Evolutionary conservation across 2,113 vertebrate genomes (phyloP), one percentile per base, ranked within the genome.

Genomic region (Phocoena sinus): DNA sequence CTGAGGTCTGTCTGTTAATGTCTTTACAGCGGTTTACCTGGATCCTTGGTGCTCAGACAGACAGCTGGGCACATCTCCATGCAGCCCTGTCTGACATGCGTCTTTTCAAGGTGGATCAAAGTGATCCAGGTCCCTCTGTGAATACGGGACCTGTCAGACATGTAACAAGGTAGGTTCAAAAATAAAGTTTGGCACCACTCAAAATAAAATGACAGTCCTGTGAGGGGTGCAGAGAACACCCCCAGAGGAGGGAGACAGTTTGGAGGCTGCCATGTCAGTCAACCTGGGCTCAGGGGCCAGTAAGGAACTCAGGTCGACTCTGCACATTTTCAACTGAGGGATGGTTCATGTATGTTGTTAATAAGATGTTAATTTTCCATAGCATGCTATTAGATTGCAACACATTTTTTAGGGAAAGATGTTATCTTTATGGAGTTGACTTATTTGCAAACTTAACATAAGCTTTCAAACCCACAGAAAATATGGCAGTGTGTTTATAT

Each of bases 401-500:
- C 98, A 98, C 98, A 92, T 98, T 98, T 98, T 97, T 98, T 96
- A 94, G 91, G 95, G 97, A 98, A 98, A 98, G 97, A 98, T 98
- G 98, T 99, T 99, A 98, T 99, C 98, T 98, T 99, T 98, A 98
- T 98, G 98, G 97, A 98, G 98, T 98, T 98, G 98, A 98, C 98
- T 99, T 99, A 99, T 99, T 99, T 99, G 98, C 98, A 99, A 99
- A 98, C 98, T 98, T 99, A 99, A 98, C 98, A 99, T 99, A 99
- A 99, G 98, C 98, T 99, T 98, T 97, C 98, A 99, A 99, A 98
- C 98, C 98, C 98, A 99, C 98, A 98, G 98, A 99, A 99, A 99
- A 99, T 99, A 99, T 99, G 98, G 98, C 84, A 86, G 95, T 98
- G 73, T 98, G 97, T 98, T 99, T 99, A 98, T 98, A 94, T 98